Conservation (phyloP, 2,888 invertebrate species). For the Amphipyra tragopoginis region DNA sequence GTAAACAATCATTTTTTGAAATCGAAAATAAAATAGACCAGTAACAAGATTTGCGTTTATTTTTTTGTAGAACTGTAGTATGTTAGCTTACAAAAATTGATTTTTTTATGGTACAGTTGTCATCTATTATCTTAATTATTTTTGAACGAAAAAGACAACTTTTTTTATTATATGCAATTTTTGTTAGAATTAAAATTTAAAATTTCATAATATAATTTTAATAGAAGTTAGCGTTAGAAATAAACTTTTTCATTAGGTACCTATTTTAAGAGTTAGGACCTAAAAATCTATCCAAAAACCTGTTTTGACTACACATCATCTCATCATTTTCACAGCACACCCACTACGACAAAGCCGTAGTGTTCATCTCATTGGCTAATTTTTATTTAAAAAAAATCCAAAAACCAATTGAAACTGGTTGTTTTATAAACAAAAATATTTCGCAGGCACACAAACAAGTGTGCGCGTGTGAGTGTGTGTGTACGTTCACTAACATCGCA, state of each 20-base stretch:
- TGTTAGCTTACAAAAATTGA: too few relatives aligned
- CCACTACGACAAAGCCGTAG: constrained; percentile 22
- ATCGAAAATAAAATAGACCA: too few relatives aligned
- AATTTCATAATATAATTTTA: background rate
- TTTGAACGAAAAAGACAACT: too few relatives aligned
- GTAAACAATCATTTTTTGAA: background rate
- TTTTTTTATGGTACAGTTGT: too few relatives aligned
- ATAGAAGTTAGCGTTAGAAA: too few relatives aligned
- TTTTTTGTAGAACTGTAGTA: too few relatives aligned
- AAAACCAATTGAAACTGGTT: constrained; percentile 62
- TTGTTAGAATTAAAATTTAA: too few relatives aligned
- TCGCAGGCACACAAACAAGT: constrained; percentile 78
- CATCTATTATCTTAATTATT: too few relatives aligned
- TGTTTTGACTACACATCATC: background rate
- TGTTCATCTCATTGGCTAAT: constrained; percentile 9
- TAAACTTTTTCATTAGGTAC: background rate
- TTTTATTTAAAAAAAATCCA: constrained; percentile 20
- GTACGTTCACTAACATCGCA: constrained; percentile 81
- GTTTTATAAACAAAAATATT: constrained; percentile 56
- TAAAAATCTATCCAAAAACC: background rate
- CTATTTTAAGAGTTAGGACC: background rate
- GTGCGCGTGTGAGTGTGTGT: constrained; percentile 86
- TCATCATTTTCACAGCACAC: constrained; percentile 14
- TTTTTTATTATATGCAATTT: too few relatives aligned
- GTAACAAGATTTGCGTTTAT: too few relatives aligned